Percentiles rank a stretch among this genome's conserved stretches.
Evolutionary conservation across 1,140 invertebrate species (phyloP).

Genomic region (Luehdorfia chinensis): DNA sequence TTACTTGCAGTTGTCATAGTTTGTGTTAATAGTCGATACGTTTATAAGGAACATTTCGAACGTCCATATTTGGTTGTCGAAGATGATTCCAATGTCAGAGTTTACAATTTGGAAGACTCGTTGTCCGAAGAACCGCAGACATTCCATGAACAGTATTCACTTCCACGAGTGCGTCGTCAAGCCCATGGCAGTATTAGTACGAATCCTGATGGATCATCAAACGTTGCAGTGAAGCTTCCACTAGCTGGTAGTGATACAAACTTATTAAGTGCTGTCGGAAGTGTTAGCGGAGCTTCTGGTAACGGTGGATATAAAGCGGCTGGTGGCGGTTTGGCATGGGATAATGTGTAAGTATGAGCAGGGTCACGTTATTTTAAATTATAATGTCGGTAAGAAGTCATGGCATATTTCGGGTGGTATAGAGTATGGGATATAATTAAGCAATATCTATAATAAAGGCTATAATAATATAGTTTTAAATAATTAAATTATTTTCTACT

Average conservation of each 20-base stretch:
- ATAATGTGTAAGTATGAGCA: slow-evolving; percentile 35
- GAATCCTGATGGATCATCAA: slow-evolving; percentile 34
- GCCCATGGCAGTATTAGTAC: slow-evolving; percentile 25
- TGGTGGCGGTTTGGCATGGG: slow-evolving; percentile 32
- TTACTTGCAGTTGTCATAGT: slow-evolving; percentile 13
- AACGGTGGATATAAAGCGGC: slow-evolving; percentile 24
- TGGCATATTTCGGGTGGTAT: too few species aligned
- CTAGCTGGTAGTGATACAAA: slow-evolving; percentile 34
- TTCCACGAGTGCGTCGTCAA: slow-evolving; percentile 26
- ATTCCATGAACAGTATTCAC: slow-evolving; percentile 14
- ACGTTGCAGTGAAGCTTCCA: slow-evolving; percentile 32
- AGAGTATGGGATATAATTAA: too few species aligned
- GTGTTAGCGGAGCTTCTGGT: slow-evolving; percentile 17
- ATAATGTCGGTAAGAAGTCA: slow-evolving; percentile 2
- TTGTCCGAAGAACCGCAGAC: slow-evolving; percentile 13
- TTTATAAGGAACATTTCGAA: neutral
- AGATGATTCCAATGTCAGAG: neutral
- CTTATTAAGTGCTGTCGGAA: slow-evolving; percentile 33
- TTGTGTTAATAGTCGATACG: slow-evolving; percentile 12
- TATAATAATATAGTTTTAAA: neutral
- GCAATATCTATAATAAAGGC: neutral
- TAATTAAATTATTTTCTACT: slow-evolving; percentile 1
- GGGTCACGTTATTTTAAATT: neutral
- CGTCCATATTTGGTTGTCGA: slow-evolving; percentile 5
- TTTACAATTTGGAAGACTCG: slow-evolving; percentile 14